phyloP scores from a whole-genome alignment of 2,797 vertebrate genomes.

The Hyperoplus immaculatus region DNA sequence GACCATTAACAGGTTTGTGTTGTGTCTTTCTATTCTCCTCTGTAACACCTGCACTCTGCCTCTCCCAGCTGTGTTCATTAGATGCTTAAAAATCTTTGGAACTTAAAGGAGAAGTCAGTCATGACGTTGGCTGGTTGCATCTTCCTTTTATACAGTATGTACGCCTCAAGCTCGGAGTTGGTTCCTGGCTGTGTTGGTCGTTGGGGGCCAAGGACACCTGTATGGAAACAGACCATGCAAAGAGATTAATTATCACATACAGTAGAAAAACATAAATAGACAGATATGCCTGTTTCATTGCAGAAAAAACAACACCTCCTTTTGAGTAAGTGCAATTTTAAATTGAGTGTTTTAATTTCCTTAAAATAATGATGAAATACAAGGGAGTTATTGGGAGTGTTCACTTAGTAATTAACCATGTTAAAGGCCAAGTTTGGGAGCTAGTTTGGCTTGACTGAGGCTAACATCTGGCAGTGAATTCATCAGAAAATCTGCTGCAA shows the following conservation, averaged over 20 bases:
- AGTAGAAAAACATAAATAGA: not conserved
- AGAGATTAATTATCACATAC: not conserved
- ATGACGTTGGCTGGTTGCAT: slow-evolving; percentile 9
- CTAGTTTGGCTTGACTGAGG: not conserved
- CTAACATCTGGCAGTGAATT: not conserved
- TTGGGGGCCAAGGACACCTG: slow-evolving; percentile 9
- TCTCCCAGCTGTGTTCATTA: slow-evolving; percentile 1
- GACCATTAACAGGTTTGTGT: slow-evolving; percentile 46
- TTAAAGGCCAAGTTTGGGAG: not conserved
- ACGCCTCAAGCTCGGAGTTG: not conserved
- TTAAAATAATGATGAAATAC: not conserved
- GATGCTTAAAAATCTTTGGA: slow-evolving; percentile 17
- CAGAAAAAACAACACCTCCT: not conserved
- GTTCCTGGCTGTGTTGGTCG: slow-evolving; percentile 12
- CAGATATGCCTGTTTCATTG: not conserved
- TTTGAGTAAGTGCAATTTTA: not conserved
- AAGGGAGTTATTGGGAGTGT: not conserved
- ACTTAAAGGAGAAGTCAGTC: not conserved
- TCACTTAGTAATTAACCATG: not conserved
- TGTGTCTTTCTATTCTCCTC: slow-evolving; percentile 19
- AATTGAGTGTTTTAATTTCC: not conserved
- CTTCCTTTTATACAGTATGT: slow-evolving; percentile 8
- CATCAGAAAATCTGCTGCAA: not conserved
- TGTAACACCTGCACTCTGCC: slow-evolving; percentile 6
- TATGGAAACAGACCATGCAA: slow-evolving; percentile 4